These are phyloP conservation scores for Myotis findleyi DNA, from an alignment of 2,797 vertebrate genomes.

Conservation along the genomic window DNA sequence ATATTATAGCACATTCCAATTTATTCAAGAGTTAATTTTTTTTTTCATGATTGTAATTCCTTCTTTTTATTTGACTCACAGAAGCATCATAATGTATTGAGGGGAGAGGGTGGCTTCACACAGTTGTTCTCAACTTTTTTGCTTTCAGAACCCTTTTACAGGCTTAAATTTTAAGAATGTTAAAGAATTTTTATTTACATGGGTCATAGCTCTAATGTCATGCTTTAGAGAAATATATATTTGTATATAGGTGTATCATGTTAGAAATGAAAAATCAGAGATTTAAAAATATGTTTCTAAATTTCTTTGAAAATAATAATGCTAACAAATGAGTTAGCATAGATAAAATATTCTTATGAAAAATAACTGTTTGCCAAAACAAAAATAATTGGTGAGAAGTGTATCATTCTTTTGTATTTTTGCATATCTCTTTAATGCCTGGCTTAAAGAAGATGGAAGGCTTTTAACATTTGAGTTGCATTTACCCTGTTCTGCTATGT, in stretches of 20 bases:
- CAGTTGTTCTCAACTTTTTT: not conserved
- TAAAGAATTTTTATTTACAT: conserved; percentile 8
- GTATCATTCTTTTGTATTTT: not conserved
- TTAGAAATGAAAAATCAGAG: conserved; percentile 32
- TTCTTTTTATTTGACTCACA: not conserved
- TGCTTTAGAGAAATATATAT: not conserved
- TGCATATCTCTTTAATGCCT: not conserved
- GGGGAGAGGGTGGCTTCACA: not conserved
- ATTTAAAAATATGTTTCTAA: conserved; percentile 21
- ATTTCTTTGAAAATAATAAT: conserved; percentile 54
- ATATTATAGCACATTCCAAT: not conserved
- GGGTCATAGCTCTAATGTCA: not conserved
- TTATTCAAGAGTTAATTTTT: not conserved
- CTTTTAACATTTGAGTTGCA: not conserved
- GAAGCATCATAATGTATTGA: not conserved
- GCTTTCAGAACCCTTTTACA: not conserved
- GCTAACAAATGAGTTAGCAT: not conserved
- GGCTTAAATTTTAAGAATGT: conserved; percentile 8
- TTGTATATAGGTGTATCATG: not conserved
- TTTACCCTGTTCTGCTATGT: not conserved
- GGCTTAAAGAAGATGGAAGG: not conserved
- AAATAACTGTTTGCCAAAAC: conserved; percentile 53
- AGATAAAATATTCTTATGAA: conserved; percentile 39
- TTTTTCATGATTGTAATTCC: conserved; percentile 7
- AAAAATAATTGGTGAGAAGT: conserved; percentile 43